These are phyloP conservation scores for Neogobius melanostomus DNA, from an alignment of 2,113 vertebrate species.

Conservation along the genomic window DNA sequence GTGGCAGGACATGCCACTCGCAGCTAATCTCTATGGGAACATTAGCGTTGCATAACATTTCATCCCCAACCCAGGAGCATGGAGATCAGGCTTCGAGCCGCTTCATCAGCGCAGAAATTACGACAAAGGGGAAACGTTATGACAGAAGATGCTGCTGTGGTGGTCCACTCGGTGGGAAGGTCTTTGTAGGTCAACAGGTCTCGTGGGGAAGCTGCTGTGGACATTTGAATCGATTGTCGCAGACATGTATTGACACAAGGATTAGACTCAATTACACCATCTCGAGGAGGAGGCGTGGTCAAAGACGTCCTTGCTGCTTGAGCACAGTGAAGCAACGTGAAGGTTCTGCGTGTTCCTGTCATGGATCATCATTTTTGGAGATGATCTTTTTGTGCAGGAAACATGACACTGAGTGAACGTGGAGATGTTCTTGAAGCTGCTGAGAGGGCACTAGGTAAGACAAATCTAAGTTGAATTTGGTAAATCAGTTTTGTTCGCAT, in stretches of 20 bases:
- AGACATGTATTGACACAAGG: slow-evolving; percentile 44
- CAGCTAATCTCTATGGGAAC: slow-evolving; percentile 65
- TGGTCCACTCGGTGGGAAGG: background rate
- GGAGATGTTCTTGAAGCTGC: slow-evolving; percentile 14
- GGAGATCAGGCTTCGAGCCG: slow-evolving; percentile 21
- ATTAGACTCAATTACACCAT: slow-evolving; percentile 65
- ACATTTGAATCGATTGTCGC: slow-evolving; percentile 33
- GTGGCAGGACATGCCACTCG: slow-evolving; percentile 34
- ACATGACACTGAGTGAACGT: background rate
- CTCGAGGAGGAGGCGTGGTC: slow-evolving; percentile 23
- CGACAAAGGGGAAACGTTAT: background rate
- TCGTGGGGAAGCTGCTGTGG: background rate
- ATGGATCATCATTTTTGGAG: background rate
- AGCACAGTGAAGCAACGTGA: background rate
- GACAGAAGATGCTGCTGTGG: background rate
- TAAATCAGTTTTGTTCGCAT: too few relatives aligned
- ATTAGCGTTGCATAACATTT: slow-evolving; percentile 66
- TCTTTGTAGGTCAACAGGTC: background rate
- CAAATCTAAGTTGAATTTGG: background rate
- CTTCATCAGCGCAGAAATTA: background rate
- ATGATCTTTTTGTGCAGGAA: background rate
- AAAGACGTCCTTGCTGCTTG: background rate
- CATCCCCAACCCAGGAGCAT: slow-evolving; percentile 31
- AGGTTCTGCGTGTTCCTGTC: background rate
- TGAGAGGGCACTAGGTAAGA: slow-evolving; percentile 50